phyloP scores from a whole-genome alignment of 2,797 vertebrate genomes.

The Amazonetta brasiliensis region DNA sequence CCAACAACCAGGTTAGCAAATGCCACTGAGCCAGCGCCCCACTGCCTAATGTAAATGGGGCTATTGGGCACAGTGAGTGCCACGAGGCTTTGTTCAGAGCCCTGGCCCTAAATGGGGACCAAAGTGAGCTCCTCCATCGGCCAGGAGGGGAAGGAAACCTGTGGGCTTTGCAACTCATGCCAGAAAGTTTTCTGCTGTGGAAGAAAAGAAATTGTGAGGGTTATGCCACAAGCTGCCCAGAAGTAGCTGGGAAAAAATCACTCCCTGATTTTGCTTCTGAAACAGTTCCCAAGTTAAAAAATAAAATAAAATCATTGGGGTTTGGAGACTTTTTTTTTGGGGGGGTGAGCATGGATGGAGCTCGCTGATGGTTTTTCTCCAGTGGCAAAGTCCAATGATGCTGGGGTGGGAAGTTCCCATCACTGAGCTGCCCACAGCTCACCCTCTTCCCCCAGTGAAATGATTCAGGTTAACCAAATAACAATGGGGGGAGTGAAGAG shows the following conservation, averaged over 20 bases:
- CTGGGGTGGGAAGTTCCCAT: not conserved
- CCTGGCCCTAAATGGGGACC: fast-evolving
- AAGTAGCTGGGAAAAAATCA: not conserved
- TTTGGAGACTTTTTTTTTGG: not conserved
- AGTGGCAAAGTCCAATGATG: not conserved
- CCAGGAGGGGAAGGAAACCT: not conserved
- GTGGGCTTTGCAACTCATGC: fast-evolving
- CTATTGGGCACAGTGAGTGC: not conserved
- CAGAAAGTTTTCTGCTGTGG: fast-evolving
- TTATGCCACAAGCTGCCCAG: not conserved
- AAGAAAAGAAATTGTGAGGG: fast-evolving
- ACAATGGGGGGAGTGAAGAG: fast-evolving
- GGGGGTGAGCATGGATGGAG: not conserved
- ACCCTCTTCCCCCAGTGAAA: not conserved
- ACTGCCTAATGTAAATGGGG: not conserved
- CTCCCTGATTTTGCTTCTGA: not conserved
- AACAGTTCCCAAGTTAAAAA: not conserved
- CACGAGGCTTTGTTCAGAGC: conserved; percentile 37
- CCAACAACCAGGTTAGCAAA: not conserved
- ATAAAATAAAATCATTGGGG: not conserved
- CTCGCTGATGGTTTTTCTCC: not conserved
- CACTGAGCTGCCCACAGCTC: fast-evolving
- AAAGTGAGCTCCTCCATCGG: not conserved
- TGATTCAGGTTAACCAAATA: fast-evolving
- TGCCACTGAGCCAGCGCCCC: fast-evolving